Evolutionary conservation across 2,113 vertebrate species (phyloP).

Genomic region (Epinephelus fuscoguttatus): DNA sequence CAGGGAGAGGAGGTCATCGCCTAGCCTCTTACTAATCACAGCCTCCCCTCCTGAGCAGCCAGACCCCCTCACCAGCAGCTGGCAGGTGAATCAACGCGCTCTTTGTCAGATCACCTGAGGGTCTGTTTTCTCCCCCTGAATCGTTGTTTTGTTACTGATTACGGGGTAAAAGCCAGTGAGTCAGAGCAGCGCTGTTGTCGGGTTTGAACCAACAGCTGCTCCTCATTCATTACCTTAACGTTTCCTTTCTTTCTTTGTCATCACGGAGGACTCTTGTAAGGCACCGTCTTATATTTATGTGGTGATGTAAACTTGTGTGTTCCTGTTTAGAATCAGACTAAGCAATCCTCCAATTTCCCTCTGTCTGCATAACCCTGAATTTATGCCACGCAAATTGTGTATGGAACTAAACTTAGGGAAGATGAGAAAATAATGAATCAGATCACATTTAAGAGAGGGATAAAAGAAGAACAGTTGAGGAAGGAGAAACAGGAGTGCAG

Average conservation of each 20-base stretch:
- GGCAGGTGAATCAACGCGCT: slow-evolving; percentile 77
- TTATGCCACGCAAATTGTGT: neutral
- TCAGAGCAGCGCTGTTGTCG: slow-evolving; percentile 46
- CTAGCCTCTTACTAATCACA: slow-evolving; percentile 62
- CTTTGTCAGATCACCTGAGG: slow-evolving; percentile 77
- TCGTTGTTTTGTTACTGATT: slow-evolving; percentile 51
- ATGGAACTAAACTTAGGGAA: neutral
- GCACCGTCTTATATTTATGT: slow-evolving; percentile 16
- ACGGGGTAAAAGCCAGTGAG: slow-evolving; percentile 51
- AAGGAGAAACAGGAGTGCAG: neutral
- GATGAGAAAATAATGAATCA: neutral
- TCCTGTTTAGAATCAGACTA: slow-evolving; percentile 2
- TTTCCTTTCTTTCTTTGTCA: slow-evolving; percentile 33
- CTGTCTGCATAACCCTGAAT: neutral
- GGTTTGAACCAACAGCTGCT: slow-evolving; percentile 57
- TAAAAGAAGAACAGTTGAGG: slow-evolving; percentile 1
- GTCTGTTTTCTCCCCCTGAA: slow-evolving; percentile 19
- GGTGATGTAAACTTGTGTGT: slow-evolving; percentile 1
- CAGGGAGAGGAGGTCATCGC: slow-evolving; percentile 68
- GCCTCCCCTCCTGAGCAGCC: slow-evolving; percentile 29
- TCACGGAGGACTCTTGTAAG: neutral
- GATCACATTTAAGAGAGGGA: neutral
- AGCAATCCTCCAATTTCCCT: neutral
- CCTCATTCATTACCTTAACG: slow-evolving; percentile 45
- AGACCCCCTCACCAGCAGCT: slow-evolving; percentile 45